These are phyloP conservation scores for Scaptomyza polygonia DNA, from an alignment of 2,888 invertebrate species.

Conservation along the genomic window DNA sequence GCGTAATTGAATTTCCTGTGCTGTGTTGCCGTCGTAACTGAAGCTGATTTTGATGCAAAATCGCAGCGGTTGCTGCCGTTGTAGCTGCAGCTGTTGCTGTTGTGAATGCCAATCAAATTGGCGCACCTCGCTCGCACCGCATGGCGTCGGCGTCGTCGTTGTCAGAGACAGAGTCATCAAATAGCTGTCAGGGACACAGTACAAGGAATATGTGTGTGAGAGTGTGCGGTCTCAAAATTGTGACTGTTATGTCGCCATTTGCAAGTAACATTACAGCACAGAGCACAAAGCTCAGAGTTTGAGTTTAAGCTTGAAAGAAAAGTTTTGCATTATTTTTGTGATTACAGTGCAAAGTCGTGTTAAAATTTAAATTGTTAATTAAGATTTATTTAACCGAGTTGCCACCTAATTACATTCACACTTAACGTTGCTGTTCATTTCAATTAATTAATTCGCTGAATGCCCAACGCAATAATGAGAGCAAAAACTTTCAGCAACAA, in stretches of 20 bases:
- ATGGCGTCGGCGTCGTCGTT: conserved; percentile 40
- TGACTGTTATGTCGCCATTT: conserved; percentile 70
- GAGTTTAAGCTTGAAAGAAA: conserved; percentile 21
- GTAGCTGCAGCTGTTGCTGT: neutral
- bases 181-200: conserved; percentile 59
- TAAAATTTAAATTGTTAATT: conserved; percentile 43
- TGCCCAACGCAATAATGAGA: conserved; percentile 28
- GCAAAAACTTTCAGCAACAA: conserved; percentile 33
- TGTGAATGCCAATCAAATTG: conserved; percentile 75
- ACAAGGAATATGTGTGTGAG: conserved; percentile 33
- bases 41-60: conserved; percentile 29
- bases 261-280: conserved; percentile 22
- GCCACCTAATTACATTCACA: conserved; percentile 70
- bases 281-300: neutral
- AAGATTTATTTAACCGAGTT: conserved; percentile 48
- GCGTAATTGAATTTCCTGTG: conserved; percentile 63
- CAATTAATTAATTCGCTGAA: conserved; percentile 56
- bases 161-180: conserved; percentile 57
- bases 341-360: neutral
- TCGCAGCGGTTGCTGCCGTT: conserved; percentile 30
- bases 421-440: conserved; percentile 55
- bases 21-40: conserved; percentile 13
- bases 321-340: neutral
- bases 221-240: conserved; percentile 10
- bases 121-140: conserved; percentile 65